Conservation (phyloP, 2,888 invertebrate species). For the Cremastobaeus sp. region DNA sequence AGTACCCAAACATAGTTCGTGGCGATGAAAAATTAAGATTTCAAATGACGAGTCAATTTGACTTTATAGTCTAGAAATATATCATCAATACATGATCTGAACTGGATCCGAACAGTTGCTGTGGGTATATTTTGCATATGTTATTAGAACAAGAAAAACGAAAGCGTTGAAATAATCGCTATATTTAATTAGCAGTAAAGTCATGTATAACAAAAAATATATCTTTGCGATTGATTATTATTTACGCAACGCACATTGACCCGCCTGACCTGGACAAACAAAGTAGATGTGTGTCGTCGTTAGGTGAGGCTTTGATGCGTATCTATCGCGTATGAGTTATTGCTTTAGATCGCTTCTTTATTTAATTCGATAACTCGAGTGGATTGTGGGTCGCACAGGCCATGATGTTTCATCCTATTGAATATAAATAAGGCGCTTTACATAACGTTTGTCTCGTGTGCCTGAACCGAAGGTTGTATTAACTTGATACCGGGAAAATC, state of each 20-base stretch:
- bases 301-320: slow-evolving; percentile 58
- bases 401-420: slow-evolving; percentile 59
- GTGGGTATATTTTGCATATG: no score
- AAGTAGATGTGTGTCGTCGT: slow-evolving; percentile 54
- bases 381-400: slow-evolving; percentile 60
- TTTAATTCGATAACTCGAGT: slow-evolving; percentile 59
- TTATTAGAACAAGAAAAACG: no score
- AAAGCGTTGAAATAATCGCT: not conserved
- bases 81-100: slow-evolving; percentile 6
- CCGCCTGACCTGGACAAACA: slow-evolving; percentile 49
- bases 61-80: no score
- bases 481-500: slow-evolving; percentile 15
- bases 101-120: not conserved
- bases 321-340: slow-evolving; percentile 58
- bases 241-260: slow-evolving; percentile 51
- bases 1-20: slow-evolving; percentile 21
- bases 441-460: slow-evolving; percentile 51
- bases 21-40: slow-evolving; percentile 1
- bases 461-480: slow-evolving; percentile 44
- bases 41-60: slow-evolving; percentile 3
- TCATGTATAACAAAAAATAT: not conserved
- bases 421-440: slow-evolving; percentile 62
- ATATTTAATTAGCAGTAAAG: not conserved
- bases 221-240: slow-evolving; percentile 22
- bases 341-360: slow-evolving; percentile 60